Percentiles rank a stretch among this genome's conserved stretches.
Evolutionary conservation across 2,888 invertebrate genomes (phyloP).

Genomic region (Drosophila atroscutellata): DNA sequence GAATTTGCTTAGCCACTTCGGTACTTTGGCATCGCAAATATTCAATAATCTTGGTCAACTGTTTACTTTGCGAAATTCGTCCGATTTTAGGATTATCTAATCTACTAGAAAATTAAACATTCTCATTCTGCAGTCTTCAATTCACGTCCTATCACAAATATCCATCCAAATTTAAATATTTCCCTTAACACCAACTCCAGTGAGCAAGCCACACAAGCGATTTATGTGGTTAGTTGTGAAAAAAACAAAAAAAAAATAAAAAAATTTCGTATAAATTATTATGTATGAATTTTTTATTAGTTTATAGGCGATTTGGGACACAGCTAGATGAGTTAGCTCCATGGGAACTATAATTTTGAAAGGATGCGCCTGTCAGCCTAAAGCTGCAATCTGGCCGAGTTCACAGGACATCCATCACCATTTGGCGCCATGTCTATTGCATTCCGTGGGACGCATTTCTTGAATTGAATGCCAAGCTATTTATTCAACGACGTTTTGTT

Average conservation of each 20-base stretch:
- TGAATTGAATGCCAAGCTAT: slow-evolving; percentile 65
- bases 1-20: background rate
- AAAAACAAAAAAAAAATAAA: background rate
- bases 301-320: slow-evolving; percentile 35
- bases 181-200: background rate
- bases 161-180: background rate
- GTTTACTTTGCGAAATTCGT: slow-evolving; percentile 2
- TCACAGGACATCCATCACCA: slow-evolving; percentile 23
- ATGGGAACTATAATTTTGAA: slow-evolving; percentile 28
- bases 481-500: slow-evolving; percentile 61
- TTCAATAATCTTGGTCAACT: slow-evolving; percentile 29
- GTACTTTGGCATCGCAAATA: background rate
- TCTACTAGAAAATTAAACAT: slow-evolving; percentile 6
- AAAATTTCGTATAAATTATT: slow-evolving; percentile 4
- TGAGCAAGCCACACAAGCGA: background rate
- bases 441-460: slow-evolving; percentile 47
- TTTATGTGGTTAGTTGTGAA: background rate
- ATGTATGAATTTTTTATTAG: slow-evolving; percentile 36
- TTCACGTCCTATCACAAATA: background rate
- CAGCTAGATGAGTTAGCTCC: slow-evolving; percentile 3
- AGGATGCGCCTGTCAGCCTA: slow-evolving; percentile 20
- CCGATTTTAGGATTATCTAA: background rate
- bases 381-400: slow-evolving; percentile 33
- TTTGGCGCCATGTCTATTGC: slow-evolving; percentile 41
- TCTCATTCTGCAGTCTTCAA: background rate